phyloP scores from a whole-genome alignment of 1,140 invertebrate species.

The Trigoniulus corallinus region DNA sequence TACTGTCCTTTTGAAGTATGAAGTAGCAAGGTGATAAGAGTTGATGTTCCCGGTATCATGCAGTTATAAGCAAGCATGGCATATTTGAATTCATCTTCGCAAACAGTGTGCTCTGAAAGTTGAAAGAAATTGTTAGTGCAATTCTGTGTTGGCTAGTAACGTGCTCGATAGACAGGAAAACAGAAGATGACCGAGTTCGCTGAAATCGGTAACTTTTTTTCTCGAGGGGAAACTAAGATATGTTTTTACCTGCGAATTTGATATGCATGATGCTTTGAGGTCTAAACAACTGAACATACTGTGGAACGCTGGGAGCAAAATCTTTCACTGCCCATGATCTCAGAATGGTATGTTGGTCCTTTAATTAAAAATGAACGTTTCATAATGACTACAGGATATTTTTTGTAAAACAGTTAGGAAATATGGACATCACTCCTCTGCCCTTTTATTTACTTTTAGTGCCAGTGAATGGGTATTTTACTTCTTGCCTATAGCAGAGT shows the following conservation, averaged over 20 bases:
- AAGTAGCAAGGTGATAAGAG: slow-evolving; percentile 83
- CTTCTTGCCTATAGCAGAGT: too few relatives aligned
- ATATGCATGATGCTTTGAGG: slow-evolving; percentile 96
- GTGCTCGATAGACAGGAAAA: too few relatives aligned
- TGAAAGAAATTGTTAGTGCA: neutral
- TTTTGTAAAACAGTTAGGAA: slow-evolving; percentile 2
- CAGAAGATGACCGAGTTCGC: neutral
- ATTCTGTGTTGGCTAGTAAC: too few relatives aligned
- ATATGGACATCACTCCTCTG: neutral
- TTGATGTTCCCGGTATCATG: slow-evolving; percentile 90
- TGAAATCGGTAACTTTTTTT: neutral
- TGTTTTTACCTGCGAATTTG: slow-evolving; percentile 69
- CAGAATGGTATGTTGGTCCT: slow-evolving; percentile 92
- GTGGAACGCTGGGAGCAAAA: slow-evolving; percentile 85
- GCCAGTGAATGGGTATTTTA: too few relatives aligned
- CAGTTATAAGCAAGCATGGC: slow-evolving; percentile 93
- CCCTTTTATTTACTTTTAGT: neutral
- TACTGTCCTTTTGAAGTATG: slow-evolving; percentile 93
- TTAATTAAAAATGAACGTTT: slow-evolving; percentile 5
- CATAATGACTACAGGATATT: slow-evolving; percentile 6
- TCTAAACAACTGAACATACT: slow-evolving; percentile 95
- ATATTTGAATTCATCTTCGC: slow-evolving; percentile 93
- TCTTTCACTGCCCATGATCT: slow-evolving; percentile 97
- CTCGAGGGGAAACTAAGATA: too few relatives aligned
- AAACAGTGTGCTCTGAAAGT: slow-evolving; percentile 48